These are phyloP conservation scores for Ypsolopha sequella DNA, from an alignment of 2,888 invertebrate genomes.

Conservation along the genomic window DNA sequence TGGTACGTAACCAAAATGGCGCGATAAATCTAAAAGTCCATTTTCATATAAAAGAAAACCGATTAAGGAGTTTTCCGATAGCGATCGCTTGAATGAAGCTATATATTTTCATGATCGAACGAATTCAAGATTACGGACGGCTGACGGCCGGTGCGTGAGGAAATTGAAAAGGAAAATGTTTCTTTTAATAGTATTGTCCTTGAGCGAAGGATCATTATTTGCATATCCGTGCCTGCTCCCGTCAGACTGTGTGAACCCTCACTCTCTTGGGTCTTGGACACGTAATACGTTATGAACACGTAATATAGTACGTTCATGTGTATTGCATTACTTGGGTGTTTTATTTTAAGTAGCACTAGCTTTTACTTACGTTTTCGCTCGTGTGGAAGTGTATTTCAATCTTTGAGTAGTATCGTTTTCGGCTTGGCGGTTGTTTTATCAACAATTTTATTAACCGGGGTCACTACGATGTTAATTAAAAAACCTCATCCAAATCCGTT, in stretches of 20 bases:
- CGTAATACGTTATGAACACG: too few relatives aligned
- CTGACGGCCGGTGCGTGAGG: conserved; percentile 61
- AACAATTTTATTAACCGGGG: too few relatives aligned
- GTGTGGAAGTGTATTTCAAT: too few relatives aligned
- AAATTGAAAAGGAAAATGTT: conserved; percentile 61
- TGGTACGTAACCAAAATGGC: conserved; percentile 56
- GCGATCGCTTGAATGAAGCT: conserved; percentile 65
- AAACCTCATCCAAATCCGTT: too few relatives aligned
- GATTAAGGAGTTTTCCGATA: conserved; percentile 68
- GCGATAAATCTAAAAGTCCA: conserved; percentile 65
- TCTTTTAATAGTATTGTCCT: conserved; percentile 47
- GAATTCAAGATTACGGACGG: conserved; percentile 59
- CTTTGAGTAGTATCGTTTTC: too few relatives aligned
- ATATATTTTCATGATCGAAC: conserved; percentile 69
- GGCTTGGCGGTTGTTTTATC: too few relatives aligned
- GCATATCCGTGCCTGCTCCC: conserved; percentile 19
- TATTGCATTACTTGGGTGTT: conserved; percentile 4
- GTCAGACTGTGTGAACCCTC: conserved; percentile 8
- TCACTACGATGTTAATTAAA: too few relatives aligned
- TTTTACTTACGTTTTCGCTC: background rate
- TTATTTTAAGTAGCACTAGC: background rate
- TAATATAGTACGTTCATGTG: background rate
- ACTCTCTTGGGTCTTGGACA: too few relatives aligned
- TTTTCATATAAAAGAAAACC: conserved; percentile 70
- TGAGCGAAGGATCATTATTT: conserved; percentile 29